A percentile compares a stretch with the other conserved stretches of the same genome.
phyloP scores from a whole-genome alignment of 2,113 vertebrate species.

The Agelaius tricolor region DNA sequence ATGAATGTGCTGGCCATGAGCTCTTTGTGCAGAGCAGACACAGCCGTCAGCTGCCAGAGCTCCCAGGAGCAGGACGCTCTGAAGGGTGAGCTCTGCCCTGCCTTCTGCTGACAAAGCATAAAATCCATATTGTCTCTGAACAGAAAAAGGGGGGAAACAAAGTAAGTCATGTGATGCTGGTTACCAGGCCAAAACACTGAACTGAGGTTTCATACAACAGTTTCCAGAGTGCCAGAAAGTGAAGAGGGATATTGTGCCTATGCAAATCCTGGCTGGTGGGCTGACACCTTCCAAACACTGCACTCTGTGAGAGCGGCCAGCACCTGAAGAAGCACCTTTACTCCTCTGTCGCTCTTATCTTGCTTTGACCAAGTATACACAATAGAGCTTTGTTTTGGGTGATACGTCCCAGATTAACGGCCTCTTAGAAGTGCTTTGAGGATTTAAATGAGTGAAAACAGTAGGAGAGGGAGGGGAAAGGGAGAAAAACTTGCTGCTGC shows the following conservation, averaged over 20 bases:
- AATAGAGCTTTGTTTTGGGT: conserved; percentile 1
- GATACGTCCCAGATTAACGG: neutral
- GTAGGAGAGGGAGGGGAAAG: neutral
- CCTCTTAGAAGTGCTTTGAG: conserved; percentile 13
- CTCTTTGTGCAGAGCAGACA: neutral
- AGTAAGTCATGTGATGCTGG: neutral
- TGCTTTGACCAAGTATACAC: neutral
- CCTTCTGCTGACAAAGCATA: conserved; percentile 26
- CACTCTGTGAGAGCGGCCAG: neutral
- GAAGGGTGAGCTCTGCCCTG: neutral
- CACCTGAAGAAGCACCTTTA: conserved; percentile 33
- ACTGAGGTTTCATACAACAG: conserved; percentile 5
- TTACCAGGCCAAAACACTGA: neutral
- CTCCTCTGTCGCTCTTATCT: neutral
- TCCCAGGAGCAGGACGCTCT: neutral
- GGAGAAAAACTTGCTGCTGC: neutral
- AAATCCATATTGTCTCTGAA: neutral
- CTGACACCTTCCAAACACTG: conserved; percentile 13
- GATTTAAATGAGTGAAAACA: conserved; percentile 3
- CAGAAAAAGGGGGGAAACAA: conserved; percentile 9
- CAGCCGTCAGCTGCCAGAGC: neutral
- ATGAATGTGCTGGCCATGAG: neutral
- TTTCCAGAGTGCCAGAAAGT: conserved; percentile 32
- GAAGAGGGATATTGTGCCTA: conserved; percentile 27
- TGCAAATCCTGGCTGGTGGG: neutral